A percentile compares a stretch with the other conserved stretches of the same genome.
Conservation (phyloP, 2,888 invertebrate genomes). For the Mystacides longicornis region DNA sequence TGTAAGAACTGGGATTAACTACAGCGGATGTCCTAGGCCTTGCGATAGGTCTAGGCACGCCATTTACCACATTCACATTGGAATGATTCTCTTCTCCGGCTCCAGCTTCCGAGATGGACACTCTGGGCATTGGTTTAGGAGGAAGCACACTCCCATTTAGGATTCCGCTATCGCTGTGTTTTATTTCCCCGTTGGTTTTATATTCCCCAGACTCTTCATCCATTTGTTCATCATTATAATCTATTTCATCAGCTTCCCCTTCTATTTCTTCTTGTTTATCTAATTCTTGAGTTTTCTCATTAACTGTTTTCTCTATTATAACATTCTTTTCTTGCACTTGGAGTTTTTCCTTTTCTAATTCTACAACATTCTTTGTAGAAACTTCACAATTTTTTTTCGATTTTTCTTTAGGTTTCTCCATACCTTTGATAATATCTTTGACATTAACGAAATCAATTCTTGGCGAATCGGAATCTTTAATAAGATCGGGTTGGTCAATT, state of each 20-base stretch:
- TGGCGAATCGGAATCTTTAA: slow-evolving; percentile 38
- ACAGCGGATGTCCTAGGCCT: slow-evolving; percentile 60
- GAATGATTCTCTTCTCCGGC: slow-evolving; percentile 41
- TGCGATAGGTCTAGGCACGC: slow-evolving; percentile 56
- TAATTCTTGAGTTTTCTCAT: background rate
- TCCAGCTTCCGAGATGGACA: slow-evolving; percentile 65
- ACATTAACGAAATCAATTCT: slow-evolving; percentile 51
- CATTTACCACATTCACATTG: slow-evolving; percentile 39
- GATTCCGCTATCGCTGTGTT: slow-evolving; percentile 4
- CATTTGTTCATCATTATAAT: slow-evolving; percentile 21
- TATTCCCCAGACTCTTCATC: slow-evolving; percentile 25
- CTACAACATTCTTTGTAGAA: slow-evolving; percentile 6
- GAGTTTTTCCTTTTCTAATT: background rate
- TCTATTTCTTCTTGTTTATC: background rate
- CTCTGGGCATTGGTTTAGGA: slow-evolving; percentile 75
- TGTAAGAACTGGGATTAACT: slow-evolving; percentile 64
- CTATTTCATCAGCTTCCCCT: slow-evolving; percentile 5
- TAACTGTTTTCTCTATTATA: slow-evolving; percentile 2
- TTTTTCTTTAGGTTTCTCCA: slow-evolving; percentile 45
- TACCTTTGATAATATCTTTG: slow-evolving; percentile 55
- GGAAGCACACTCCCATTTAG: slow-evolving; percentile 29
- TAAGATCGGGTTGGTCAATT: slow-evolving; percentile 31
- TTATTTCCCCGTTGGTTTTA: slow-evolving; percentile 27
- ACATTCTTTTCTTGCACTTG: slow-evolving; percentile 3
- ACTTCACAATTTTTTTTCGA: slow-evolving; percentile 31